phyloP scores from a whole-genome alignment of 2,888 invertebrate species.

The Ommatoiulus sabulosus region DNA sequence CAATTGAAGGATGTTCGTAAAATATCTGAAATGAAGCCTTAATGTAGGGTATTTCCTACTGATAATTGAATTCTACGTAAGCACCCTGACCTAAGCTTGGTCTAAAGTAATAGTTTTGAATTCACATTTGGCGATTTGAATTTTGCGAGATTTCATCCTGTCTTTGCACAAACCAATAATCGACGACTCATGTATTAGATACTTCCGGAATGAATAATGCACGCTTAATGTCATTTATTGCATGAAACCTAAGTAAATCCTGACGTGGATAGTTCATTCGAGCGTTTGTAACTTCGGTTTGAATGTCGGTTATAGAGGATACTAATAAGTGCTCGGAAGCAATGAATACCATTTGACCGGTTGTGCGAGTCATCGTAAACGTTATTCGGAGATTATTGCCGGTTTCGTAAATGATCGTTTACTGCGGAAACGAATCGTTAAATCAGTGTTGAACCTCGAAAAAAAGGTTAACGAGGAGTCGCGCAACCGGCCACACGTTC shows the following conservation, averaged over 20 bases:
- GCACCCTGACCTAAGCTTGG: background rate
- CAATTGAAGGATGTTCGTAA: too few relatives aligned
- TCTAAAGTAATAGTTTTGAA: background rate
- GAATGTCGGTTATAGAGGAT: background rate
- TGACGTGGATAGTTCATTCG: background rate
- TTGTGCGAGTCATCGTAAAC: background rate
- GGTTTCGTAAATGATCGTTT: too few relatives aligned
- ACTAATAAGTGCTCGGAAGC: background rate
- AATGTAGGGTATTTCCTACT: too few relatives aligned
- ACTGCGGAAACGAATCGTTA: background rate
- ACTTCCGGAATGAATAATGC: background rate
- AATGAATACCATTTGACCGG: background rate
- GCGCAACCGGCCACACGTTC: background rate
- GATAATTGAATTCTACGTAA: too few relatives aligned
- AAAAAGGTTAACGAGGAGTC: background rate
- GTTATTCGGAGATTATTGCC: too few relatives aligned
- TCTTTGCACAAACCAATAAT: slow-evolving; percentile 23
- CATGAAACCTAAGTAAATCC: background rate
- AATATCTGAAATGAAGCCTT: too few relatives aligned
- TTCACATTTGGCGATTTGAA: background rate
- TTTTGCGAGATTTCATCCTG: background rate
- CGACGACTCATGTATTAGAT: background rate
- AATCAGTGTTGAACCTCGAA: background rate
- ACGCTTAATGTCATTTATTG: background rate
- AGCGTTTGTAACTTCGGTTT: background rate